Evolutionary conservation across 2,888 invertebrate species (phyloP), one percentile per base, ranked within the genome.

Genomic region (Antheraea assamensis): DNA sequence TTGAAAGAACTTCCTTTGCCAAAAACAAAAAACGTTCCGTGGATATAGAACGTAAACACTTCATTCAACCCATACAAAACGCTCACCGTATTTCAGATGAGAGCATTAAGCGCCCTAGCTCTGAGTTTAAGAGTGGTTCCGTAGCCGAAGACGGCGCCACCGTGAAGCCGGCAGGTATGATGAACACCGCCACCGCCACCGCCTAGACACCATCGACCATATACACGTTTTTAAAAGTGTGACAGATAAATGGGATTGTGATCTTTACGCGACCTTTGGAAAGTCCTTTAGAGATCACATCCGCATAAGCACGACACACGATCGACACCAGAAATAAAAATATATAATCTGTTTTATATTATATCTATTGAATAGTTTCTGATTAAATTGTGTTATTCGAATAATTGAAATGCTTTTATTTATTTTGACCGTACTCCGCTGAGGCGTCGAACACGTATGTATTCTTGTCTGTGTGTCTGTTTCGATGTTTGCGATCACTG

Each of bases 71-170:
- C 93, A 92, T 92, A 92, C 93, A 90, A 91, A 83, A 89, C 92
- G 88, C 90, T 92, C 89, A 90, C 91, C 90, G 90, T 88, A 88
- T 95, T 94, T 88, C 91, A 97, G 97, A 97, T 93, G 97, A 97
- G 90, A 96, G 96, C 90, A 96, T 96, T 90, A 97, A 97, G 92
- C 96, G 98, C 94, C 97, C 98, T 89, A 97, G 97, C 95, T 98
- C 98, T 95, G 98, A 98, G 95, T 97, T 97, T 87, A 97, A 97
- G 93, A 97, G 96, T 85, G 89, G 90, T 82, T 94, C 93, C 85
- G 90, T 93, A 88, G 92, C 91, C 82, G 95, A 94, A 84, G 95
- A 93, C 82, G 88, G 86, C 79, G 85, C 87, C 87, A 81, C 84
- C 85, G 87, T 87, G 90, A 92, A 91, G 92, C 88, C 87, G 85